Evolutionary conservation across 2,888 invertebrate species (phyloP).

Genomic region (Mactromeris polynyma): DNA sequence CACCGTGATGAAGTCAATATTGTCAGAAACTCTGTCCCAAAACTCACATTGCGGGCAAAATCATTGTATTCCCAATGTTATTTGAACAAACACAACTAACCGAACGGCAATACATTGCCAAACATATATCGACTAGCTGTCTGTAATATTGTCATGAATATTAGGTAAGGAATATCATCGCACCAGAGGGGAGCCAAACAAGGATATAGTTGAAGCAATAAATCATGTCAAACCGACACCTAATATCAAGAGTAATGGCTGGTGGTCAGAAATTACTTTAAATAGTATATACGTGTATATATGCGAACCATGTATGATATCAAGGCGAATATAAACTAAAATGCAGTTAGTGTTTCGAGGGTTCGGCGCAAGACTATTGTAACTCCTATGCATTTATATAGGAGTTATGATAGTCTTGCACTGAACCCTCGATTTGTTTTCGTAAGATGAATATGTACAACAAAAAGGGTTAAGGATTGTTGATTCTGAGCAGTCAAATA

Average conservation of each 20-base stretch:
- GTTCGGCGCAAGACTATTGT: too few species aligned
- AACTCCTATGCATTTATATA: too few species aligned
- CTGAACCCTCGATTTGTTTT: too few species aligned
- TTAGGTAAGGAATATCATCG: background rate
- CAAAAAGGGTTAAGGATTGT: too few species aligned
- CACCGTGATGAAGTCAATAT: background rate
- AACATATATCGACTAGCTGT: conserved; percentile 1
- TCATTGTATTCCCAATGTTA: background rate
- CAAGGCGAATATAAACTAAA: too few species aligned
- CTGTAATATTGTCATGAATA: conserved; percentile 1
- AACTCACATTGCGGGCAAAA: background rate
- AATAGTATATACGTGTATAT: too few species aligned
- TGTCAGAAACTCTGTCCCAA: background rate
- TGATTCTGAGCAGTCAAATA: too few species aligned
- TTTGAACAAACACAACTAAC: background rate
- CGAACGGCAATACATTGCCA: background rate
- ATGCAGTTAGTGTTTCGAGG: too few species aligned
- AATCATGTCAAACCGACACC: background rate
- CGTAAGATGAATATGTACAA: too few species aligned
- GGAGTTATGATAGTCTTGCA: too few species aligned
- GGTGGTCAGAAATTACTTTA: too few species aligned
- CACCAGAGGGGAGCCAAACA: background rate
- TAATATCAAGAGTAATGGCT: background rate
- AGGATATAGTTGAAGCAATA: background rate
- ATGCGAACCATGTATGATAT: too few species aligned